Base-by-base conservation (phyloP, 1,140 invertebrate genomes). In the Panulirus ornatus region DNA sequence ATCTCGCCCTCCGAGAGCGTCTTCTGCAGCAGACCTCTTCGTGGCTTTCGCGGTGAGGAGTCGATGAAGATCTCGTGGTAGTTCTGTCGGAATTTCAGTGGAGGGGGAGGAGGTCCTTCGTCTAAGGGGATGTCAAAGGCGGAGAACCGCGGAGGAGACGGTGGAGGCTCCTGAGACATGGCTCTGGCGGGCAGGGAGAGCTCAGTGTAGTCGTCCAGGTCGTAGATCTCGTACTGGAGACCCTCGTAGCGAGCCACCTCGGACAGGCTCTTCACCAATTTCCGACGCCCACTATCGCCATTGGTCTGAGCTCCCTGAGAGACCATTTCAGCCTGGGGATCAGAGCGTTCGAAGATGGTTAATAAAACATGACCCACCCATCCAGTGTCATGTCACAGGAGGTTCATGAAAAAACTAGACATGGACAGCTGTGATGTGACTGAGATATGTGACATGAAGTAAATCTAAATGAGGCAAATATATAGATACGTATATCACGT, bases 241-340 rank as follows among this genome's bases (percentile, higher is more conserved):
- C 84, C 88, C 71, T 91, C 91, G 71, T 90, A 92, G 38, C 90
- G 85, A 1, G 95, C 95, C 92, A 96, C 96, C 94, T 97, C 97
- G 0, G 97, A 97, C 92, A 96, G 96, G 91, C 97, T 97, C 94
- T 97, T 98, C 22, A 96, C 96, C 75, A 97, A 94, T 94, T 96
- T 96, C 90, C 97, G 79, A 40, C 89, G 86, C 66, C 90, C 94
- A 92, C 95, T 95, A 34, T 96, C 94, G 0, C 97, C 97, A 94
- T 97, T 97, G 0, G 97, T 98, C 94, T 97, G 97, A 9, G 97
- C 97, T 34, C 97, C 97, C 93, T 97, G 97, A 2, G 97, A 97
- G 34, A 97, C 97, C 96, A 97, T 97, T 93, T 96, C 97, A 58
- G 97, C 97, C 92, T 92, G 78, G 11, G 30, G 79, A 75, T 66